Percentiles rank a stretch among this genome's conserved stretches.
phyloP scores from a whole-genome alignment of 1,140 invertebrate species.

The Caenorhabditis inopinata region DNA sequence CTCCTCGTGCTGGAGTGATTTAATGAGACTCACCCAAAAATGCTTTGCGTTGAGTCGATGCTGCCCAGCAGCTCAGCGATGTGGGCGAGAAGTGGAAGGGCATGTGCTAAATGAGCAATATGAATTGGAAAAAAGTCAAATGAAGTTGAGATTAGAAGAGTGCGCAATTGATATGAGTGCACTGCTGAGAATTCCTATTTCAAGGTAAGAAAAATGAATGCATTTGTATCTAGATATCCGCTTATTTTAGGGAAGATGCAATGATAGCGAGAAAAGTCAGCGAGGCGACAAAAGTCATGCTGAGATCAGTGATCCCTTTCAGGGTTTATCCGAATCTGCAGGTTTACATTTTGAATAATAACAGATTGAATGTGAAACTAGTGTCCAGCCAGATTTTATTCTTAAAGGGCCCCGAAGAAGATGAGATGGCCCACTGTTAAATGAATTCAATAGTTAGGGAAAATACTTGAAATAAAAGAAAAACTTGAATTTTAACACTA shows the following conservation, averaged over 20 bases:
- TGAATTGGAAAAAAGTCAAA: conserved; percentile 23
- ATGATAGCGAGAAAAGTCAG: conserved; percentile 18
- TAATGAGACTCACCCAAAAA: conserved; percentile 11
- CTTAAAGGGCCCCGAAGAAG: too few relatives aligned
- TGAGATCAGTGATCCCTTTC: conserved; percentile 6
- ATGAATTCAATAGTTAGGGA: too few relatives aligned
- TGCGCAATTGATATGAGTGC: conserved; percentile 14
- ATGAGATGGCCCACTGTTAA: too few relatives aligned
- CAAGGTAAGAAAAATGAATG: not conserved
- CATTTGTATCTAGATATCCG: too few relatives aligned
- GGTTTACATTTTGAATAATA: not conserved
- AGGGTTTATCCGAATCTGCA: not conserved
- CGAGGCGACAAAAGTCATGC: conserved; percentile 3
- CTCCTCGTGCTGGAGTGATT: conserved; percentile 6
- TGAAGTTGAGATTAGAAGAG: conserved; percentile 14
- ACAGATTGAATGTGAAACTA: too few relatives aligned
- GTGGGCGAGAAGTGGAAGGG: not conserved
- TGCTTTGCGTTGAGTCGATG: conserved; percentile 3
- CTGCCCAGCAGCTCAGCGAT: conserved; percentile 14
- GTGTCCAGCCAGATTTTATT: too few relatives aligned
- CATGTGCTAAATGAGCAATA: conserved; percentile 14
- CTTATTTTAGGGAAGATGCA: not conserved
- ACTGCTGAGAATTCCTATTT: not conserved
- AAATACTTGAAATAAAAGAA: too few relatives aligned
- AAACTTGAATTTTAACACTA: too few relatives aligned